phyloP scores from a whole-genome alignment of 35 echinoderm and acorn worm genomes.

The Ophiothrix spiculata region DNA sequence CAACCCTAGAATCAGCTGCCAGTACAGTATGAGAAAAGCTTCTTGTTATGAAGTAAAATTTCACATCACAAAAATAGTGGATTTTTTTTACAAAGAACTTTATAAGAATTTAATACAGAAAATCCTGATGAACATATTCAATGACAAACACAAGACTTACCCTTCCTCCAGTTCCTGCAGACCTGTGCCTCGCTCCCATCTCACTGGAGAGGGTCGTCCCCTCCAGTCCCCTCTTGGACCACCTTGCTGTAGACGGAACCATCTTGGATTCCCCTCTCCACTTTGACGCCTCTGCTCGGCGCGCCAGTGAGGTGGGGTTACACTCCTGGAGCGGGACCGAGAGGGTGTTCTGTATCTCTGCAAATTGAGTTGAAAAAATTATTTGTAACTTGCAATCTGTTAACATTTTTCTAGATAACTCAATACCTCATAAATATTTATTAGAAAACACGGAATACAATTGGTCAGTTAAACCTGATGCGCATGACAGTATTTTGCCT shows the following conservation, averaged over 20 bases:
- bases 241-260: background rate
- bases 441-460: too few relatives aligned
- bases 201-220: slow-evolving; percentile 36
- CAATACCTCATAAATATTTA: too few relatives aligned
- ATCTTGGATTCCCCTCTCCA: background rate
- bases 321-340: slow-evolving; percentile 57
- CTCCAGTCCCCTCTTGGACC: background rate
- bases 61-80: too few relatives aligned
- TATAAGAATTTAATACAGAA: too few relatives aligned
- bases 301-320: slow-evolving; percentile 86
- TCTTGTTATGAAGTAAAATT: too few relatives aligned
- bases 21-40: too few relatives aligned
- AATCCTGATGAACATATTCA: too few relatives aligned
- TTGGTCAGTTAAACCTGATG: too few relatives aligned
- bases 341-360: slow-evolving; percentile 82
- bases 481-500: too few relatives aligned
- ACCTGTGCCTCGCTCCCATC: slow-evolving; percentile 70
- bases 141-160: too few relatives aligned
- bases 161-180: slow-evolving; percentile 34
- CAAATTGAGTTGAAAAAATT: background rate
- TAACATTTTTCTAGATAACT: background rate
- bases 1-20: too few relatives aligned
- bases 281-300: slow-evolving; percentile 50
- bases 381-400: background rate
- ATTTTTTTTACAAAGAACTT: too few relatives aligned